Base-by-base conservation (phyloP, 2,888 invertebrate species). In the Phoronis australis region DNA sequence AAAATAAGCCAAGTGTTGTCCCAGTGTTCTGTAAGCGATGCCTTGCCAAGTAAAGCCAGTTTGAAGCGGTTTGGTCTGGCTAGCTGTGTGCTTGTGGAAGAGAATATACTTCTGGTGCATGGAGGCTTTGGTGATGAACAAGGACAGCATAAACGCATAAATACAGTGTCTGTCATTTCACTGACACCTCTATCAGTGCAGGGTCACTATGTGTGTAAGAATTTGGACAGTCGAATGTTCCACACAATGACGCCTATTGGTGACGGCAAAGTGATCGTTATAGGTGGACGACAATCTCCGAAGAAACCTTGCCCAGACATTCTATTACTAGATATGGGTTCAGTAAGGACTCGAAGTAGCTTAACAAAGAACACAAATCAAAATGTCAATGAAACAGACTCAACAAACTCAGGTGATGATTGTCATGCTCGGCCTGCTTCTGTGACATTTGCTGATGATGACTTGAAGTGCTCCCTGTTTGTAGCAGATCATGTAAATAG, bases 211-310 rank as follows among this genome's bases (percentile, higher is more conserved):
- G n/a, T n/a, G n/a, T n/a, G n/a, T n/a, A n/a, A n/a, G n/a, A n/a
- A n/a, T n/a, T n/a, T 50, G 68, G 69, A 61, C 40, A 62, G 62
- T 23, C 52, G 69, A 48, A 66, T 72, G 67, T 65, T 68, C 50
- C 63, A 66, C 38, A 59, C 65, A 1, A 45, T 60, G 2, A 60
- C 61, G 23, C 24, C 47, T 12, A 41, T 68, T 20, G 47, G 55
- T 41, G 57, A 66, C 57, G 63, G 62, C 12, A 52, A 57, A 21
- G 39, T 73, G n/a, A 43, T 75, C 37, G 46, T 75, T 42, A 62
- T 72, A 51, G 78, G 76, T 39, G 78, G 78, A 18, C 63, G 78
- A 26, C 66, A 66, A 21, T 76, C 77, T n/a, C 78, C 78, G 4
- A 57, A 59, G 45, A 57, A 53, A 47, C 45, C 65, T 18, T 57